Conservation (phyloP, 2,113 vertebrate species). For the Microtus pennsylvanicus region DNA sequence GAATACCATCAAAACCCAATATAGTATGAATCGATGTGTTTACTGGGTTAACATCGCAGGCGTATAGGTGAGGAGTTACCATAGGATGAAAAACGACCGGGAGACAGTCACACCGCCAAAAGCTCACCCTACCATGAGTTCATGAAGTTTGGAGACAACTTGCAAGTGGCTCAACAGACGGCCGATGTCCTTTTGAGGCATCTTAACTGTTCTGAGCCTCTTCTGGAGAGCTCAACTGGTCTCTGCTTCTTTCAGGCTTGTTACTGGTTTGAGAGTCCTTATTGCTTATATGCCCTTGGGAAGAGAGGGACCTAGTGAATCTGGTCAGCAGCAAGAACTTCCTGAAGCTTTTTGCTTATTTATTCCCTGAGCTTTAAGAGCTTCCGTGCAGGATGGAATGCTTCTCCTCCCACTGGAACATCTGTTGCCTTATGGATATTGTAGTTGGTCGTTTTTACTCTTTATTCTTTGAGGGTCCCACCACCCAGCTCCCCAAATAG, state of each 20-base stretch:
- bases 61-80: background rate
- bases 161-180: background rate
- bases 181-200: no score
- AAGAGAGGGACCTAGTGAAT: background rate
- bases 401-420: background rate
- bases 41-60: background rate
- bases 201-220: background rate
- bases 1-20: background rate
- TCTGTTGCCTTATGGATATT: background rate
- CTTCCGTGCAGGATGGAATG: background rate
- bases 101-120: background rate
- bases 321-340: background rate
- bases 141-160: background rate
- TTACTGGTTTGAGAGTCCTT: background rate
- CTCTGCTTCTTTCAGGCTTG: background rate
- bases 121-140: background rate
- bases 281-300: background rate
- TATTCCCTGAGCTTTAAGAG: background rate
- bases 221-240: background rate
- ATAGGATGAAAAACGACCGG: background rate
- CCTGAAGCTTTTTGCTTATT: background rate
- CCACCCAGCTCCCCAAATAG: no score
- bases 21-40: background rate
- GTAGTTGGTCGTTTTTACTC: no score
- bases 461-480: no score